Percentiles rank a stretch among this genome's conserved stretches.
phyloP scores from a whole-genome alignment of 2,113 vertebrate species.

The Pluvianellus socialis region DNA sequence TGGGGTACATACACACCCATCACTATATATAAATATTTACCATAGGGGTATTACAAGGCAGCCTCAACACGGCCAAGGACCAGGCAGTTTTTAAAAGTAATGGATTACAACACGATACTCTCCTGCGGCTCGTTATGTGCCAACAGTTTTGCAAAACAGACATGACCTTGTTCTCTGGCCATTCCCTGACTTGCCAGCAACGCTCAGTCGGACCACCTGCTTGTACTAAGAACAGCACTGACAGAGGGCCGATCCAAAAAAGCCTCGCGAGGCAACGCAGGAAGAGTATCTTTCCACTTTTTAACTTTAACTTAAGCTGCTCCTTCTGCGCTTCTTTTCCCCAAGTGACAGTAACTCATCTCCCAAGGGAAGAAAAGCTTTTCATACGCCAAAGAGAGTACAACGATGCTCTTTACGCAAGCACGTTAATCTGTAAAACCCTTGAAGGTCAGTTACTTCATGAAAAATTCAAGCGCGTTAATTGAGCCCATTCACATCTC shows the following conservation, averaged over 20 bases:
- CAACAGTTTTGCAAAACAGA: neutral
- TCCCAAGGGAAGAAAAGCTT: neutral
- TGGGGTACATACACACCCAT: neutral
- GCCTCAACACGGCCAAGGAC: neutral
- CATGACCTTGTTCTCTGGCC: neutral
- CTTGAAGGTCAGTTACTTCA: neutral
- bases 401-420: neutral
- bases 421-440: neutral
- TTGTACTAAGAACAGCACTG: neutral
- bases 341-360: neutral
- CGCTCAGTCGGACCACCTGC: neutral
- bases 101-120: neutral
- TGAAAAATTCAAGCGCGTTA: neutral
- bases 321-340: fast-evolving
- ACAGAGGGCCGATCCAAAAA: neutral
- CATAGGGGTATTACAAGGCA: neutral
- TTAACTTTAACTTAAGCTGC: too few relatives aligned
- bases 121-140: neutral
- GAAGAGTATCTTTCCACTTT: neutral
- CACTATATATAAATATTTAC: neutral
- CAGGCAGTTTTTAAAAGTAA: neutral
- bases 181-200: neutral
- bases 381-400: fast-evolving
- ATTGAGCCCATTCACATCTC: neutral
- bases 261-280: fast-evolving